Base-by-base conservation (phyloP, 2,113 vertebrate genomes). In the Pongo abelii region DNA sequence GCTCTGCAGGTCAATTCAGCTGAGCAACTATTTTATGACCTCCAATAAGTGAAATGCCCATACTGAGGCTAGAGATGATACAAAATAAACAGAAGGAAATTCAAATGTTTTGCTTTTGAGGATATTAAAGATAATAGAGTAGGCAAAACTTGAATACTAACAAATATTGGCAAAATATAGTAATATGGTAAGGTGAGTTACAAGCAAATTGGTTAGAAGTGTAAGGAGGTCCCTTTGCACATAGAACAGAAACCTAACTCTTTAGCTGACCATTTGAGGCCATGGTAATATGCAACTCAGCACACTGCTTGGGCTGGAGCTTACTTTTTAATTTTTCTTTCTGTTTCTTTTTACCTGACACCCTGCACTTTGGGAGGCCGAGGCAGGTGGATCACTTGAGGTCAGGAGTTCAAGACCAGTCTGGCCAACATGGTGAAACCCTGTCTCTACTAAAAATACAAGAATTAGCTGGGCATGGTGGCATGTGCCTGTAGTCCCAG, bases 11-110 rank as follows among this genome's bases (percentile, higher is more conserved):
- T 30, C 5, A 43, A 87, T 74, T 25, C 11, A 32, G 55, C 0
- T 86, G 57, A 78, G 30, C 23, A 91, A 91, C 80, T 94, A 91
- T 67, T 84, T 78, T 22, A 75, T 40, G 35, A 84, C 12, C 10
- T 79, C 5, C 10, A 85, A 38, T 43, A 48, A 92, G 22, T 77
- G 86, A 11, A 25, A 95, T 87, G 22, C 0, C 6, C 50, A 40
- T 84, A 48, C 4, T 38, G 18, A 86, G 0, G 4, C 0, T n/a
- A 12, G 16, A 69, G 11, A 12, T 69, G 32, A 20, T 74, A 52
- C 32, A 35, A 86, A 91, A 89, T 52, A 50, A 79, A 25, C 20
- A 57, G 1, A 86, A 70, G 6, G 1, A 84, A 86, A 89, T 74
- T 16, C 0, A 74, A 59, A n/a, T 90, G 67, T 22, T 77, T 40